A percentile compares a stretch with the other conserved stretches of the same genome.
phyloP scores from a whole-genome alignment of 53 echinoderm and acorn worm species.

The Apostichopus leukothele region DNA sequence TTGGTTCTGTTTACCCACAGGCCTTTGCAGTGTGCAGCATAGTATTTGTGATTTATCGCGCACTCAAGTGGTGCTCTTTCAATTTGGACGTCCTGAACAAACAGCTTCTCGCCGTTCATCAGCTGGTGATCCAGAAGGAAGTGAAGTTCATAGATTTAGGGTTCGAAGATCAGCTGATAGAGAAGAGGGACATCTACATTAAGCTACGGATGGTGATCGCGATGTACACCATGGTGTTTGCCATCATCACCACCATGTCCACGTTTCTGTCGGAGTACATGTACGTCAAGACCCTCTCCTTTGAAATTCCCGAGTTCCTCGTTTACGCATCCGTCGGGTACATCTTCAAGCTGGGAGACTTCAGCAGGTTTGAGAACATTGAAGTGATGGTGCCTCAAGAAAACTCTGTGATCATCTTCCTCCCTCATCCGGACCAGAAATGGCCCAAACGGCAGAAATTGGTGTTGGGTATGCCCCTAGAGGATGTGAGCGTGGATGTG shows the following conservation, averaged over 20 bases:
- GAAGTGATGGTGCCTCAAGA: conserved; percentile 81
- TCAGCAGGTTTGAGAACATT: conserved; percentile 78
- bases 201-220: conserved; percentile 78
- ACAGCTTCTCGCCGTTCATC: conserved; percentile 67
- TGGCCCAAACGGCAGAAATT: conserved; percentile 76
- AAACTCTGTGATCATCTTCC: conserved; percentile 77
- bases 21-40: conserved; percentile 97
- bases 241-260: conserved; percentile 85
- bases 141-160: conserved; percentile 72
- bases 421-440: conserved; percentile 71
- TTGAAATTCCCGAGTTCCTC: conserved; percentile 83
- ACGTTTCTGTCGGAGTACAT: conserved; percentile 91
- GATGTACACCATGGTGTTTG: conserved; percentile 92
- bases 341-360: conserved; percentile 82
- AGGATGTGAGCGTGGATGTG: conserved; percentile 38
- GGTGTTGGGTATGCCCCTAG: conserved; percentile 67
- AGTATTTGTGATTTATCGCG: conserved; percentile 92
- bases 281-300: conserved; percentile 73
- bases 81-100: conserved; percentile 74
- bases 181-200: conserved; percentile 85
- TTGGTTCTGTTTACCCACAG: conserved; percentile 49
- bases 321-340: conserved; percentile 76
- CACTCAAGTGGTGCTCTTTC: conserved; percentile 94
- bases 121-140: conserved; percentile 72
- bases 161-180: conserved; percentile 68